Conservation (phyloP, 1,140 invertebrate species). For the Pararge aegeria region DNA sequence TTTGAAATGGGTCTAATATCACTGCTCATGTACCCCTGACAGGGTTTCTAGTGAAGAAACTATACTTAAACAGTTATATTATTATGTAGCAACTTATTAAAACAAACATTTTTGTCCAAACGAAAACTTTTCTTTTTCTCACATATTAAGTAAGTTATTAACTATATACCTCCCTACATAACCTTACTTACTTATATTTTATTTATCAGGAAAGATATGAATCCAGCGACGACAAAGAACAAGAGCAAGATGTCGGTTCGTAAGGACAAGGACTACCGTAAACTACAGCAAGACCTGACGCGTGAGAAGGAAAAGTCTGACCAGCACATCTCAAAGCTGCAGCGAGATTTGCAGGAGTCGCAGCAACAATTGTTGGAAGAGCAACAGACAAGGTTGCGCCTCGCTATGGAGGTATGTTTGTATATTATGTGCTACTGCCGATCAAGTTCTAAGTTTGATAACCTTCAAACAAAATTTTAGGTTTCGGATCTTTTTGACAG, state of each 20-base stretch:
- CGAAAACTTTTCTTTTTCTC: too few species aligned
- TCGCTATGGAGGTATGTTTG: slow-evolving; percentile 92
- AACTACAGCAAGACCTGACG: slow-evolving; percentile 97
- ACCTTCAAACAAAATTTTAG: too few species aligned
- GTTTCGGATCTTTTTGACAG: too few species aligned
- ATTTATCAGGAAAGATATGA: slow-evolving; percentile 86
- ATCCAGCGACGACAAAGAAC: slow-evolving; percentile 84
- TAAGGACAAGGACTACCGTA: slow-evolving; percentile 97
- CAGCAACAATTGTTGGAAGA: slow-evolving; percentile 86
- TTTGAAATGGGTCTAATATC: too few species aligned
- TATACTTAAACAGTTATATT: too few species aligned
- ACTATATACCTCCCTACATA: too few species aligned
- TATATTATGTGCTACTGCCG: background rate
- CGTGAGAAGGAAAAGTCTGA: slow-evolving; percentile 96
- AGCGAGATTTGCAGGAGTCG: slow-evolving; percentile 92
- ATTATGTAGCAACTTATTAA: too few species aligned
- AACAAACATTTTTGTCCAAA: too few species aligned
- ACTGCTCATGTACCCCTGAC: too few species aligned
- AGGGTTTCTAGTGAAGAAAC: too few species aligned
- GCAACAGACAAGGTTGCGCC: slow-evolving; percentile 84
- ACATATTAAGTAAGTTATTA: too few species aligned
- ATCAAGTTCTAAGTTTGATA: too few species aligned
- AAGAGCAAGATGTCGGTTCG: slow-evolving; percentile 90
- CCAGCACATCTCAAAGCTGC: slow-evolving; percentile 90
- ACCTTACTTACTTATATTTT: background rate